Base-by-base conservation (phyloP, 2,113 vertebrate genomes). In the Lepus timidus region DNA sequence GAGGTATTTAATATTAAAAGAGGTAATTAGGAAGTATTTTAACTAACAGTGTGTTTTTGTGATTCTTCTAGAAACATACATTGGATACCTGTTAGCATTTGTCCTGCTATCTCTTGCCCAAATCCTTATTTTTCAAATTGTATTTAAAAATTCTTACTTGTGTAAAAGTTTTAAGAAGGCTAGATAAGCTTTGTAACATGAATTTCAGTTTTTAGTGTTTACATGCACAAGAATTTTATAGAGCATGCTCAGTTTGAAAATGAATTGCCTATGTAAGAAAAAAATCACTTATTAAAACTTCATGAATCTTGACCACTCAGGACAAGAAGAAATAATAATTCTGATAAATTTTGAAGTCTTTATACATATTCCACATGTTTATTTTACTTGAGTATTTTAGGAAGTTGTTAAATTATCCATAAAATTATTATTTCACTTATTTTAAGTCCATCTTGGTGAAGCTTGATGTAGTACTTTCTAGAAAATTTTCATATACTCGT, bases 371-470 rank as follows among this genome's bases (percentile, higher is more conserved):
- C 22, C 13, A 14, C 80, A 55, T 80, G 74, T 44, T 90, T 9
- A 55, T 85, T 64, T 78, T 79, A 83, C 27, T 55, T 65, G 55
- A 29, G 11, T 79, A 44, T 17, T 79, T 80, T 39, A 13, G 44
- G 4, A 11, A 65, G 22, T 55, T 65, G 71, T 79, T 44, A 39
- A 27, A 12, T 85, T 85, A 79, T 4, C 3, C 20, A 85, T 25
- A 85, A 65, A 85, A 73, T 73, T 1, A 51, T 10, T 23, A 23
- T 84, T 79, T 62, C 51, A 36, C 23, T 58, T 10, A 73, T 74
- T 70, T 86, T 90, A 93, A 85, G 17, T 73, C 74, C 61, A 67
- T 75, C 36, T 81, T 75, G 4, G 22, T 29, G n/a, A 80, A 89
- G 22, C 62, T 49, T 74, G 93, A 55, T 44, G 20, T 27, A 76